A percentile compares a stretch with the other conserved stretches of the same genome.
Evolutionary conservation across 2,888 invertebrate genomes (phyloP).

Genomic region (Petrolisthes manimaculis): DNA sequence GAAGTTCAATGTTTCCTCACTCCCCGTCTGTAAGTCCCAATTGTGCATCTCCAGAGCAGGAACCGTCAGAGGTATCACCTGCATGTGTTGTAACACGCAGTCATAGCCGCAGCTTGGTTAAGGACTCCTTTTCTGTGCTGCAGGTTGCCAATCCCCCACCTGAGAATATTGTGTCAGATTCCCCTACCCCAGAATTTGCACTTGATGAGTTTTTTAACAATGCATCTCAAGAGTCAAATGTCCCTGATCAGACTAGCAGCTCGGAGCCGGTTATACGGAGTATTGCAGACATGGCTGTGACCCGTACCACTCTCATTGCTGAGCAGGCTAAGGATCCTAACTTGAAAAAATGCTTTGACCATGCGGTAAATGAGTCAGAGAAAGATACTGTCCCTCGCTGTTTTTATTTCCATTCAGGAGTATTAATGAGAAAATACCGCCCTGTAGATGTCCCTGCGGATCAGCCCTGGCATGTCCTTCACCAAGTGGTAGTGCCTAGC

Average conservation of each 20-base stretch:
- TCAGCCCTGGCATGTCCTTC: background rate
- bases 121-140: background rate
- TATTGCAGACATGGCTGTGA: background rate
- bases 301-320: background rate
- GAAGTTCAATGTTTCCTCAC: background rate
- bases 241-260: too few relatives aligned
- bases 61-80: background rate
- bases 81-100: slow-evolving; percentile 1
- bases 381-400: background rate
- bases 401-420: slow-evolving; percentile 15
- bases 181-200: background rate
- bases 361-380: background rate
- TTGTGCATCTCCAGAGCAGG: background rate
- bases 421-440: slow-evolving; percentile 14
- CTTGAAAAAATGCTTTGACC: background rate
- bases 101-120: background rate
- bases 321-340: background rate
- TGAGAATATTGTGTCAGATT: too few relatives aligned
- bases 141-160: background rate
- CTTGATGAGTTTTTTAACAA: background rate
- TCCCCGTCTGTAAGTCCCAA: background rate
- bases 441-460: background rate
- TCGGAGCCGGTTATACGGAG: background rate
- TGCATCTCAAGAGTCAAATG: background rate
- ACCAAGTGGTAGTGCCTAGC: slow-evolving; percentile 17